A percentile compares a stretch with the other conserved stretches of the same genome.
phyloP scores from a whole-genome alignment of 2,888 invertebrate genomes.

The Lucinisca nassula region DNA sequence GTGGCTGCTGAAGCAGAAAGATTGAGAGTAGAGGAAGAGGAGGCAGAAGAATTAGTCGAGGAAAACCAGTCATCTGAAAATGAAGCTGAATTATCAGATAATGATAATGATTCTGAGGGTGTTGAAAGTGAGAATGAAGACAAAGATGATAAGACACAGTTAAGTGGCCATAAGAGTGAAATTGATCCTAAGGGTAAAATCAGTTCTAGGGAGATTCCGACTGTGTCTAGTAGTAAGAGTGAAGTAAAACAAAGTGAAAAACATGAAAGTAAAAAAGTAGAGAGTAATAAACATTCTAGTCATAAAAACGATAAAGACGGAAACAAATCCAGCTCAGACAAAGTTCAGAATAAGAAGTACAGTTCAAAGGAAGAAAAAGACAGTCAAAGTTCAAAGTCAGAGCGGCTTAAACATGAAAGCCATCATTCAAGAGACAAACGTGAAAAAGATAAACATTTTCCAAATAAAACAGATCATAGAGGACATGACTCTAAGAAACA shows the following conservation, averaged over 20 bases:
- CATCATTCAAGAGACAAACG: background rate
- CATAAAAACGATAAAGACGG: background rate
- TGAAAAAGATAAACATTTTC: constrained; percentile 2
- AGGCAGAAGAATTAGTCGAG: constrained; percentile 7
- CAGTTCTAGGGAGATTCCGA: background rate
- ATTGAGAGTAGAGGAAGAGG: constrained; percentile 49
- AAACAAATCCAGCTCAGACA: background rate
- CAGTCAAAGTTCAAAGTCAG: background rate
- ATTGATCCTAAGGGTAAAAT: background rate
- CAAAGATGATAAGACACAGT: too few relatives aligned
- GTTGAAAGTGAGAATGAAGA: constrained; percentile 25
- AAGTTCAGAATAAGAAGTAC: background rate
- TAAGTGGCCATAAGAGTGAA: too few relatives aligned
- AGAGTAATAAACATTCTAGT: background rate
- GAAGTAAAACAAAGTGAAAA: too few relatives aligned
- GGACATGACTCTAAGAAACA: background rate
- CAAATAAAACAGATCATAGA: background rate
- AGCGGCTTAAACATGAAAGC: constrained; percentile 12
- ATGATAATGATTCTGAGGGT: constrained; percentile 22
- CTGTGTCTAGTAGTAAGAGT: background rate
- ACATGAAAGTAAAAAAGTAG: background rate
- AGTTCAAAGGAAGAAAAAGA: background rate
- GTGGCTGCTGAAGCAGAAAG: constrained; percentile 90
- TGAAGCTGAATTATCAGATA: constrained; percentile 11
- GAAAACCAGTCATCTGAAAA: constrained; percentile 27